phyloP scores from a whole-genome alignment of 2,797 vertebrate species.

The Cossypha heuglini region DNA sequence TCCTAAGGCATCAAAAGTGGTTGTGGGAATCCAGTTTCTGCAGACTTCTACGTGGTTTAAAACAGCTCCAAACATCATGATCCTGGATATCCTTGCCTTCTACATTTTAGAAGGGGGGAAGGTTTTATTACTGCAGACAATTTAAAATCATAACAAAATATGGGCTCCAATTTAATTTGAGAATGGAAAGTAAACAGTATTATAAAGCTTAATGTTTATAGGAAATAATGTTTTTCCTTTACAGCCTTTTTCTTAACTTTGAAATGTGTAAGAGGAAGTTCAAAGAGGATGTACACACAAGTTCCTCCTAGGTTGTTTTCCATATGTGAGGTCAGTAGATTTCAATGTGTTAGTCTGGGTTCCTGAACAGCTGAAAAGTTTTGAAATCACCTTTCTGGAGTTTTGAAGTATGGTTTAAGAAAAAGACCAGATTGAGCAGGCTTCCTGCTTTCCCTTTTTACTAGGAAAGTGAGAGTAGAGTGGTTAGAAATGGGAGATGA shows the following conservation, averaged over 20 bases:
- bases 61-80: background rate
- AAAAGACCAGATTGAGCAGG: background rate
- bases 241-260: background rate
- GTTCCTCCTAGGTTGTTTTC: conserved; percentile 13
- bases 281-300: background rate
- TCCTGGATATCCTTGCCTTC: background rate
- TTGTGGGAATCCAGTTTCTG: background rate
- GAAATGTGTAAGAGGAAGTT: conserved; percentile 34
- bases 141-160: conserved; percentile 30
- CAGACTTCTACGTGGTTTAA: background rate
- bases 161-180: background rate
- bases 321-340: conserved; percentile 1
- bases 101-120: background rate
- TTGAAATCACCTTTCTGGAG: conserved; percentile 24
- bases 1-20: background rate
- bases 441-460: background rate
- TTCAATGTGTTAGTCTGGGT: background rate
- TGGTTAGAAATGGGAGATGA: background rate
- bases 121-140: background rate
- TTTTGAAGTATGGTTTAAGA: conserved; percentile 11
- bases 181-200: background rate
- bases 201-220: conserved; percentile 18
- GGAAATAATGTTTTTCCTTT: conserved; percentile 41
- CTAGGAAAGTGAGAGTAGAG: background rate
- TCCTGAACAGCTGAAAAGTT: conserved; percentile 20